Evolutionary conservation across 2,113 vertebrate species (phyloP).

Genomic region (Montifringilla adamsi): DNA sequence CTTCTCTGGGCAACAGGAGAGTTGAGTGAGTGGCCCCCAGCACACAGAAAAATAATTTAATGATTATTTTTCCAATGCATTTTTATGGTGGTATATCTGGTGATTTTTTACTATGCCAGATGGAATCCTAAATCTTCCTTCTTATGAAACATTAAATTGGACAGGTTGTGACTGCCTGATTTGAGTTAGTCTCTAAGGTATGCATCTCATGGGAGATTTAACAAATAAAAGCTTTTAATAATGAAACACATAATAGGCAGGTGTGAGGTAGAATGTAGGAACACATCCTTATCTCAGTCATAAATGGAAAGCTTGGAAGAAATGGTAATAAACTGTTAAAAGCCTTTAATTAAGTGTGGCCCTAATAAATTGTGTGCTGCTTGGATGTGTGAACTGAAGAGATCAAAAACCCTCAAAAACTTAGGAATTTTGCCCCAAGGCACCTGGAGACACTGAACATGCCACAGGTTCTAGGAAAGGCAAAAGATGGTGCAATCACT

Average conservation of each 20-base stretch:
- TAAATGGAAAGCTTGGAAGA: not conserved
- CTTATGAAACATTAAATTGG: constrained; percentile 15
- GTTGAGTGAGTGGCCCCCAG: not conserved
- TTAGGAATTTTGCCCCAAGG: not conserved
- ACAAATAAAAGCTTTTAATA: not conserved
- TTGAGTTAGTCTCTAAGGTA: constrained; percentile 21
- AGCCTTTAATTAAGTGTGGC: not conserved
- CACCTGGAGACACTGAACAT: not conserved
- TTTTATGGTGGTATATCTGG: not conserved
- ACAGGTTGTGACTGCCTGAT: constrained; percentile 35
- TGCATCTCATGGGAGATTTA: not conserved
- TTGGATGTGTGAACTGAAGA: not conserved
- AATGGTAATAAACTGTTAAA: not conserved
- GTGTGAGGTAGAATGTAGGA: constrained; percentile 23
- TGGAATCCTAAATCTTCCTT: constrained; percentile 27
- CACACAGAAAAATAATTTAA: not conserved
- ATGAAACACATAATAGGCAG: constrained; percentile 50
- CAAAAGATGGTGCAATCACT: not conserved
- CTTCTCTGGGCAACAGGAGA: not conserved
- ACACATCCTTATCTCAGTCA: not conserved
- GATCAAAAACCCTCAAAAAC: not conserved
- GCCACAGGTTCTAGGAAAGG: not conserved
- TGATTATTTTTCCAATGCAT: not conserved
- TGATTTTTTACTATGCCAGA: constrained; percentile 27
- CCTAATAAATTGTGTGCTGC: not conserved